Conservation (phyloP, 2,113 vertebrate genomes). For the Oenanthe oenanthe region DNA sequence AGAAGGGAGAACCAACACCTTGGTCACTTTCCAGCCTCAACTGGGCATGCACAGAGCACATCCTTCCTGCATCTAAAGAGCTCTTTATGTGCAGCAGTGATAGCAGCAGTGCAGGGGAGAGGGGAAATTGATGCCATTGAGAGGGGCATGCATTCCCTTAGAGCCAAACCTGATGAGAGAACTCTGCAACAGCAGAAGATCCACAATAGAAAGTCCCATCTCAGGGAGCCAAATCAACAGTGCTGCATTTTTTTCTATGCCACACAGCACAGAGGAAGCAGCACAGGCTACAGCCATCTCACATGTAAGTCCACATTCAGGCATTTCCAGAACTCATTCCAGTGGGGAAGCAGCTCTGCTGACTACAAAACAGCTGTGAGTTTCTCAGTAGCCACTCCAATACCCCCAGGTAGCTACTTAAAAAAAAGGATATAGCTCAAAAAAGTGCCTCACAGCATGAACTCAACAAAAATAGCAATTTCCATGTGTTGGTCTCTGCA, state of each 20-base stretch:
- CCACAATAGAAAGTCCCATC: background rate
- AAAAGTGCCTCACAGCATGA: background rate
- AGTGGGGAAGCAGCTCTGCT: background rate
- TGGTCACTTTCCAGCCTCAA: background rate
- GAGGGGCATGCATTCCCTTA: background rate
- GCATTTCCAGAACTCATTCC: background rate
- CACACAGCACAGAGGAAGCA: background rate
- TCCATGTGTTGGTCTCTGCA: background rate
- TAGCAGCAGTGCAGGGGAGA: background rate
- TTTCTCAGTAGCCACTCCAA: background rate
- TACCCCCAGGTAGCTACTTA: background rate
- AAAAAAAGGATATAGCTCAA: background rate
- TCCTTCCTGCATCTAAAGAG: background rate
- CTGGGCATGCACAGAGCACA: background rate
- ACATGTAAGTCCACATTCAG: background rate
- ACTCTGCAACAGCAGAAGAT: background rate
- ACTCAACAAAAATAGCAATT: background rate
- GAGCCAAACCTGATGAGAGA: background rate
- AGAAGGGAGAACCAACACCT: background rate
- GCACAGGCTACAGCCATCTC: background rate
- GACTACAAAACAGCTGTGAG: background rate
- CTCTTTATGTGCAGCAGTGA: background rate
- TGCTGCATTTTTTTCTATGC: background rate
- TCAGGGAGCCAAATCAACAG: background rate
- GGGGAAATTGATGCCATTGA: background rate